Conservation (phyloP, 2,113 vertebrate species). For the Dolichallabes microphthalmus region DNA sequence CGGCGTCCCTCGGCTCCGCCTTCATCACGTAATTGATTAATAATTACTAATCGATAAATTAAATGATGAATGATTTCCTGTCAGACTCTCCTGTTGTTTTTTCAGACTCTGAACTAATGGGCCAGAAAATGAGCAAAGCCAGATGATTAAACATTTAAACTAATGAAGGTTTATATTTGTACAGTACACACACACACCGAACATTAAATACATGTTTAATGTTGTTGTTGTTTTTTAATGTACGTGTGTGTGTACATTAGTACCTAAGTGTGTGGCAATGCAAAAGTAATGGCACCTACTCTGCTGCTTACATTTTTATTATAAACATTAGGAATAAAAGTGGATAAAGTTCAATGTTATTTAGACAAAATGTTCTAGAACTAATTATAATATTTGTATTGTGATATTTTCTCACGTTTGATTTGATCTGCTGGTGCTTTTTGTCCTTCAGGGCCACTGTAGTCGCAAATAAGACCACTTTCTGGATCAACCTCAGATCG, state of each 20-base stretch:
- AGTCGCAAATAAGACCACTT: conserved; percentile 52
- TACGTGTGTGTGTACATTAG: not conserved
- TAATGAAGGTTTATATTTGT: not conserved
- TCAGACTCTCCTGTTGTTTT: not conserved
- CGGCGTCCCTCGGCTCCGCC: not conserved
- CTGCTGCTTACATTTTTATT: not conserved
- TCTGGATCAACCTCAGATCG: conserved; percentile 64
- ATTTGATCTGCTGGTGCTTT: not conserved
- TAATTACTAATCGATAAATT: not conserved
- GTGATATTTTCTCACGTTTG: not conserved
- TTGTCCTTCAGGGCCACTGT: conserved; percentile 60
- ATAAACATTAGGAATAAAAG: not conserved
- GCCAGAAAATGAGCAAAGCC: not conserved
- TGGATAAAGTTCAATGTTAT: too few species aligned
- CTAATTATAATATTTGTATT: not conserved
- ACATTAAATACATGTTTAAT: too few species aligned
- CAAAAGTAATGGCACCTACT: conserved; percentile 8
- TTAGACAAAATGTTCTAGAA: not conserved
- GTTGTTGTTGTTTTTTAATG: too few species aligned
- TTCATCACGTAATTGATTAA: conserved; percentile 5
- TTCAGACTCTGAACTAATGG: not conserved
- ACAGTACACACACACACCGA: not conserved
- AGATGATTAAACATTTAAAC: not conserved
- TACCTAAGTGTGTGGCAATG: not conserved
- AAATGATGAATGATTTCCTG: not conserved